Evolutionary conservation across 30 jellyfish, hydroid and myxozoan species (phyloP).

Genomic region (Hydractinia symbiolongicarpus): DNA sequence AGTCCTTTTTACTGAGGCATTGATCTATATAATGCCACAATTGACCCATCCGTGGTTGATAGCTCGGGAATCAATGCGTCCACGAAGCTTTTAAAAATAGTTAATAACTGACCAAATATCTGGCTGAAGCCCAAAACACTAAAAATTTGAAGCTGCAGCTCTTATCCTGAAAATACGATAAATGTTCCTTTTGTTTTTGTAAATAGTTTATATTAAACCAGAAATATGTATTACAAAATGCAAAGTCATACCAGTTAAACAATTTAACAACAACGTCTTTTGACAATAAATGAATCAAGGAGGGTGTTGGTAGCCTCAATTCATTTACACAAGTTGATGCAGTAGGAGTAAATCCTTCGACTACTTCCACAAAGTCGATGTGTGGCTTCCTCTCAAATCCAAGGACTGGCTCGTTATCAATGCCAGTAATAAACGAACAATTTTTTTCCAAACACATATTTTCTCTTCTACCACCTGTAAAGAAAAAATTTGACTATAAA

Average conservation of each 20-base stretch:
- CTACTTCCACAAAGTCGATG: constrained; percentile 15
- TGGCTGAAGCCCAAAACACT: no score
- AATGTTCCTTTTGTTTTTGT: no score
- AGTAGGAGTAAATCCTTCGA: constrained; percentile 19
- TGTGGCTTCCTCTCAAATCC: constrained; percentile 33
- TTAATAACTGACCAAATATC: no score
- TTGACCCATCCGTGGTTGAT: no score
- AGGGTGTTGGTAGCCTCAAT: constrained; percentile 23
- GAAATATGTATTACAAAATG: no score
- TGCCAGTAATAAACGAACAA: constrained; percentile 30
- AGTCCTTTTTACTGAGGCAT: constrained; percentile 30
- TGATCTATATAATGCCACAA: no score
- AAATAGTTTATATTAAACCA: constrained; percentile 25
- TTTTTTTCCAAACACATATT: constrained; percentile 14
- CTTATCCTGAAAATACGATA: no score
- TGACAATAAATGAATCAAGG: constrained; percentile 7
- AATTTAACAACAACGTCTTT: constrained; percentile 13
- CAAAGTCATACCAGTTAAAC: constrained; percentile 33
- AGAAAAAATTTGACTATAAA: no score
- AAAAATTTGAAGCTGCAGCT: no score
- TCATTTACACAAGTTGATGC: constrained; percentile 30
- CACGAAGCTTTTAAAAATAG: no score
- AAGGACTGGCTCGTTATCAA: constrained; percentile 30
- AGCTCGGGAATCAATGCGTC: no score
- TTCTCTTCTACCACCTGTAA: constrained; percentile 44